A percentile compares a stretch with the other conserved stretches of the same genome.
These are phyloP conservation scores for Molossus molossus DNA, from an alignment of 2,797 vertebrate genomes.

Conservation along the genomic window DNA sequence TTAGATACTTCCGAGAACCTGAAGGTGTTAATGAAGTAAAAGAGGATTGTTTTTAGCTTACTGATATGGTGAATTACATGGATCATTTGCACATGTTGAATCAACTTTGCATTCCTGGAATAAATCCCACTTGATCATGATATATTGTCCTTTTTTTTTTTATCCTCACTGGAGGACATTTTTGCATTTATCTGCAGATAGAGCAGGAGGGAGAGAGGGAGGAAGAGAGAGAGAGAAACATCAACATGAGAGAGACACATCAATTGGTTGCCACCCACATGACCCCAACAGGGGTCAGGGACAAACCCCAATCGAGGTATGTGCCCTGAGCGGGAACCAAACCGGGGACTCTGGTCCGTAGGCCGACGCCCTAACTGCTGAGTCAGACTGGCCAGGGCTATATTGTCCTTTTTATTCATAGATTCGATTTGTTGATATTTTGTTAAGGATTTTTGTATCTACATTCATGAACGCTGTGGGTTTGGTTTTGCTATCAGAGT, in stretches of 20 bases:
- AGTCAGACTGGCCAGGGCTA: no score
- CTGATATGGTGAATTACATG: conserved; percentile 25
- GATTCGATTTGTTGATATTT: conserved; percentile 31
- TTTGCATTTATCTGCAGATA: no score
- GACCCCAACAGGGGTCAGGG: no score
- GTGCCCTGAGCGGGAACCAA: no score
- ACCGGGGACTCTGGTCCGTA: no score
- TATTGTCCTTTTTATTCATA: not conserved
- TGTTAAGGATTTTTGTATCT: conserved; percentile 40
- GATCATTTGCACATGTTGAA: conserved; percentile 36
- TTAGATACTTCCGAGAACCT: conserved; percentile 42
- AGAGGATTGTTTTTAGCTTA: not conserved
- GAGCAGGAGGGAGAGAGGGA: no score
- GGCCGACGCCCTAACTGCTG: no score
- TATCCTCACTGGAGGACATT: no score
- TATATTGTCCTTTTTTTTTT: conserved; percentile 33
- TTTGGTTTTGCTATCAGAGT: conserved; percentile 55
- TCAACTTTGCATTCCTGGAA: conserved; percentile 51
- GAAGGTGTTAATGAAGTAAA: conserved; percentile 53
- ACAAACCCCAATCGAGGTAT: no score
- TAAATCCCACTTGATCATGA: conserved; percentile 53
- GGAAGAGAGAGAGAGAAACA: no score
- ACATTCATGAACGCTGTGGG: not conserved
- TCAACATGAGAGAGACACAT: no score
- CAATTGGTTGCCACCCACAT: no score